Percentiles rank a stretch among this genome's conserved stretches.
Evolutionary conservation across 2,797 vertebrate species (phyloP).

Genomic region (Scomberomorus guttatus): DNA sequence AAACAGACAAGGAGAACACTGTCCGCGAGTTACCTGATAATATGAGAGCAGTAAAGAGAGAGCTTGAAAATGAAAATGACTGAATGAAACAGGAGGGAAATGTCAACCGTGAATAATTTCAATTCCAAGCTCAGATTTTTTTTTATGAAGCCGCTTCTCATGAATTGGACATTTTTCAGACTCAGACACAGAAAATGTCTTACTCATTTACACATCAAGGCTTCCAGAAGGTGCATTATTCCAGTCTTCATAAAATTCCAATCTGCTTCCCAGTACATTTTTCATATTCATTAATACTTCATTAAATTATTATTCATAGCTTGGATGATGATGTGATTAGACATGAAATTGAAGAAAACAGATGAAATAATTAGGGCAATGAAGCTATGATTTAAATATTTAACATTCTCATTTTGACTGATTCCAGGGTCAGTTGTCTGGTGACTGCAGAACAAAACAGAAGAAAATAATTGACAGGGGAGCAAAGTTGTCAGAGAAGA

Average conservation of each 20-base stretch:
- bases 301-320: constrained; percentile 81
- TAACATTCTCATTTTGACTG: constrained; percentile 48
- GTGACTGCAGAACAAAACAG: constrained; percentile 19
- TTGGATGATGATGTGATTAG: constrained; percentile 73
- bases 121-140: constrained; percentile 39
- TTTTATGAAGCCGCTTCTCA: constrained; percentile 44
- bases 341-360: constrained; percentile 71
- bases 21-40: constrained; percentile 59
- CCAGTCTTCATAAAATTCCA: constrained; percentile 64
- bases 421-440: constrained; percentile 37
- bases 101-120: constrained; percentile 62
- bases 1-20: constrained; percentile 58
- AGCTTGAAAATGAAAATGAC: constrained; percentile 53
- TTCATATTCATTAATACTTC: constrained; percentile 73
- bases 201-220: constrained; percentile 72
- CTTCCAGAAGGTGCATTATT: constrained; percentile 64
- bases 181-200: constrained; percentile 50
- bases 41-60: constrained; percentile 27
- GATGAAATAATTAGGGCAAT: constrained; percentile 77
- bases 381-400: constrained; percentile 72
- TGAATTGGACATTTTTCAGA: constrained; percentile 55
- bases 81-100: constrained; percentile 37
- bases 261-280: constrained; percentile 65
- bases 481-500: constrained; percentile 50
- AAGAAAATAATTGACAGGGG: constrained; percentile 37